Base-by-base conservation (phyloP, 2,113 vertebrate species). In the Physeter macrocephalus region DNA sequence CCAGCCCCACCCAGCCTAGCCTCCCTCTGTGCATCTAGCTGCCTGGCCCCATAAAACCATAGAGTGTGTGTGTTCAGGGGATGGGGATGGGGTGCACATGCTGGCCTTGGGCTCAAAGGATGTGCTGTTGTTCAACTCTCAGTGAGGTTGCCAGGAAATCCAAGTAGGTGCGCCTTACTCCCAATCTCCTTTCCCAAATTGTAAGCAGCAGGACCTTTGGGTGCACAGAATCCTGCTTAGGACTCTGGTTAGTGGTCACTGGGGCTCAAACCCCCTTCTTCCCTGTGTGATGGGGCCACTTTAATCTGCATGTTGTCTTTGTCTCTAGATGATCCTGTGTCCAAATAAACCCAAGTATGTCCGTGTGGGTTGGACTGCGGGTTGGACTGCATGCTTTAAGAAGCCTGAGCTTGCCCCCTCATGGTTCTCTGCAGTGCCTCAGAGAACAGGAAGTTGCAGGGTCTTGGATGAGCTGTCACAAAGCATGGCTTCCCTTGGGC, bases 21-120 rank as follows among this genome's bases (percentile, higher is more conserved):
- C 77, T 14, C 20, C 61, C 61, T 61, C 80, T 52, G 7, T 71
- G 75, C 12, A 34, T 85, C 0, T 0, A 10, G 66, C 67, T 90
- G 64, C 86, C 78, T 89, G 31, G 72, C 0, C 6, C 31, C 14
- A 0, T 0, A 1, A 20, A 4, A 49, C 57, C 1, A 2, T 20
- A 27, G 17, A 72, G 11, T 62, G 46, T 83, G 54, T 94, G 82
- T 95, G 69, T 81, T 69, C 46, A 54, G 43, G 20, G 0, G 0
- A 2, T 18, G 36, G 84, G n/a, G 41, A 2, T 23, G 9, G 62
- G 43, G 20, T n/a, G 29, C 43, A 54, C 29, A 64, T 11, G 31
- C 86, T 95, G 80, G 67, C 94, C 72, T 96, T n/a, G 23, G 29
- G 69, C 90, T 62, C 64, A 81, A 15, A 91, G 77, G 46, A n/a